These are phyloP conservation scores for Pelodytes ibericus DNA, from an alignment of 2,797 vertebrate species.

Conservation along the genomic window DNA sequence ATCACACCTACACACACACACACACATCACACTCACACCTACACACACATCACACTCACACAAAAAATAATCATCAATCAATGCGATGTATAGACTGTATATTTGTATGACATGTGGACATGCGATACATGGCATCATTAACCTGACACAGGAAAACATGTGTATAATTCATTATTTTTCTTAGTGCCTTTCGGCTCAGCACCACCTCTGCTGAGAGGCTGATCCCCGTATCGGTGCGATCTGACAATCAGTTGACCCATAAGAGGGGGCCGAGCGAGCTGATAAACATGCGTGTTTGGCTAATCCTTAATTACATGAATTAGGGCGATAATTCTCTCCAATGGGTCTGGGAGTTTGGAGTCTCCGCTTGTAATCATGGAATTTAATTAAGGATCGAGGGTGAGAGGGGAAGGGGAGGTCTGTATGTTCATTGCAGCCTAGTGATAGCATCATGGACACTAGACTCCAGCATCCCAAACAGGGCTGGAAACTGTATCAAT, in stretches of 20 bases:
- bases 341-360: background rate
- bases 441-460: no score
- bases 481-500: no score
- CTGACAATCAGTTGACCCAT: background rate
- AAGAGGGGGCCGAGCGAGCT: background rate
- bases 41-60: no score
- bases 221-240: background rate
- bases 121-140: no score
- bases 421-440: background rate
- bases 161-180: no score
- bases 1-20: no score
- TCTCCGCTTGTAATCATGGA: background rate
- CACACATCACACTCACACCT: no score
- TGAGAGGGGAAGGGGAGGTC: background rate
- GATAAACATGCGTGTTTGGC: background rate
- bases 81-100: no score
- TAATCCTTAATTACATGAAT: conserved; percentile 8
- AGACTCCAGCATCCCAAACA: background rate
- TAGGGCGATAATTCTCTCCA: conserved; percentile 15
- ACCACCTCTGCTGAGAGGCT: background rate
- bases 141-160: no score
- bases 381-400: conserved; percentile 25
- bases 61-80: no score
- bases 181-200: background rate
- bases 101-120: no score